Evolutionary conservation across 2,797 vertebrate genomes (phyloP), one percentile per base, ranked within the genome.

Genomic region (Epinephelus coioides): DNA sequence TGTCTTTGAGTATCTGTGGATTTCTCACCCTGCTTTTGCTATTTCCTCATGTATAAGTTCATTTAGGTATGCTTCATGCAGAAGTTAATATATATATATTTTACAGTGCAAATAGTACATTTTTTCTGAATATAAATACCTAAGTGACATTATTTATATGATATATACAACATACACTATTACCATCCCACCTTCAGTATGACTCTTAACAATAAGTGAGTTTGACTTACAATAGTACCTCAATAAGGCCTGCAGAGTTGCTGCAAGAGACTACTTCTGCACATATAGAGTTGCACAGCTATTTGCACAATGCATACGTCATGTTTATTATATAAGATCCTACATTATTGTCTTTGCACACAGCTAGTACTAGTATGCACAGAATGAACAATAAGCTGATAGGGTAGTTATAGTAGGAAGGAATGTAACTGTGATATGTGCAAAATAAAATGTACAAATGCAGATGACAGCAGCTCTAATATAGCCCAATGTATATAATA

Each of bases 301-400:
- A 55, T 38, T 23, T 71, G 47, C 54, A 72, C 40, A 78, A 59
- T 43, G 3, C 34, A 44, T 1, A 70, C 23, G 34, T 53, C n/a
- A 14, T 50, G 23, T 65, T 47, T 15, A 13, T 43, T 66, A 50
- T 25, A 78, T 73, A 56, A n/a, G 19, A 61, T 66, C 34, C 21
- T 62, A n/a, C 44, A 8, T 53, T 56, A 78, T 62, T 34, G 25
- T 56, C 9, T 17, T 47, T 66, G 15, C 50, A 53, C 62, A 74
- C 61, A 66, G 56, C 72, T 60, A 49, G 30, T 6, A 4, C 15
- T 10, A 61, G 53, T 49, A 19, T 63, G 23, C 34, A 60, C 49
- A 49, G n/a, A 68, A 54, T 47, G 47, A 49, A 19, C 17, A 49
- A 19, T 57, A 63, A 76, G 61, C 10, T 23, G 49, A 49, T 6